Evolutionary conservation across 53 echinoderm and acorn worm species (phyloP).

Genomic region (Luidia sarsii): DNA sequence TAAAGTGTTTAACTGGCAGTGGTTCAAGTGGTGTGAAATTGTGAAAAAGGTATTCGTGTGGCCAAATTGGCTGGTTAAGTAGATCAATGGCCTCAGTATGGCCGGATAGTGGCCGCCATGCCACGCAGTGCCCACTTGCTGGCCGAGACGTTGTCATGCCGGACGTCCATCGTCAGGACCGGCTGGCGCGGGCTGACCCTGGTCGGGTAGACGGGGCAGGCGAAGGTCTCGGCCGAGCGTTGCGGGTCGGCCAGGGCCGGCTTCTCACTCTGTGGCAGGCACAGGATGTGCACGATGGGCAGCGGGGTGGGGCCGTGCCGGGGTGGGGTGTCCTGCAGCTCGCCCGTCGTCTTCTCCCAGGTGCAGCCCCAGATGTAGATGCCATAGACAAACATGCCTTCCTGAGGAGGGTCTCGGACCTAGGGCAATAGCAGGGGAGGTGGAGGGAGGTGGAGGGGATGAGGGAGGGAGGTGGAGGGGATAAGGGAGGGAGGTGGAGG

Average conservation of each 20-base stretch:
- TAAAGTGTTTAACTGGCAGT: no score
- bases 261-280: slow-evolving; percentile 82
- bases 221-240: slow-evolving; percentile 70
- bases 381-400: slow-evolving; percentile 97
- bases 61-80: no score
- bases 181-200: slow-evolving; percentile 80
- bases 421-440: no score
- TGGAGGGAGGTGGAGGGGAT: no score
- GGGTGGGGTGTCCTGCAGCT: slow-evolving; percentile 94
- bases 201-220: slow-evolving; percentile 94
- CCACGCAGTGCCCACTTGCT: slow-evolving; percentile 89
- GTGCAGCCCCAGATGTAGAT: slow-evolving; percentile 99
- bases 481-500: no score
- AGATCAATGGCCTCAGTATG: no score
- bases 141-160: slow-evolving; percentile 83
- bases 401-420: slow-evolving; percentile 97
- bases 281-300: slow-evolving; percentile 90
- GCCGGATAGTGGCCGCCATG: slow-evolving; percentile 90
- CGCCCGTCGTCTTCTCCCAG: slow-evolving; percentile 99
- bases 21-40: no score
- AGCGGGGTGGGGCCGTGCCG: slow-evolving; percentile 95
- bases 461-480: no score
- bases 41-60: no score
- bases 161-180: slow-evolving; percentile 86
- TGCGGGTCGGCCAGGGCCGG: slow-evolving; percentile 59